A percentile compares a stretch with the other conserved stretches of the same genome.
Conservation (phyloP, 2,888 invertebrate genomes). For the Drosophila demipolita region DNA sequence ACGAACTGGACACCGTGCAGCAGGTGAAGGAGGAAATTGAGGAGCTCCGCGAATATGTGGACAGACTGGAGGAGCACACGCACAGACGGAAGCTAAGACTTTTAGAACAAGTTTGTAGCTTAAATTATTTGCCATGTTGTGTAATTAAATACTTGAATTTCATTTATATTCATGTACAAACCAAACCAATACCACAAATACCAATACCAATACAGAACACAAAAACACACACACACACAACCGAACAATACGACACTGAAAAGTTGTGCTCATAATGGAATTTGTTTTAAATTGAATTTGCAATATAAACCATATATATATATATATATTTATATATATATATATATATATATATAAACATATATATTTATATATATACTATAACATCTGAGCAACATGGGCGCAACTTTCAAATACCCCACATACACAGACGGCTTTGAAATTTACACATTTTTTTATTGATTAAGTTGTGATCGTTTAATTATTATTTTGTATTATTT, state of each 20-base stretch:
- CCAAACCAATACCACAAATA: constrained; percentile 43
- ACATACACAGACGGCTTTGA: constrained; percentile 61
- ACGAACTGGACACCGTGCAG: constrained; percentile 96
- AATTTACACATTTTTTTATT: constrained; percentile 46
- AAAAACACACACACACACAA: constrained; percentile 25
- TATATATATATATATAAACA: too few species aligned
- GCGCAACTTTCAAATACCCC: constrained; percentile 46
- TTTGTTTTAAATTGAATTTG: background rate
- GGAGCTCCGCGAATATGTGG: constrained; percentile 95
- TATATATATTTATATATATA: background rate
- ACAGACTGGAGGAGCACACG: constrained; percentile 95
- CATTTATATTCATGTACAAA: constrained; percentile 82
- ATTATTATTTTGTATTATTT: constrained; percentile 11
- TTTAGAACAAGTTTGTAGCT: constrained; percentile 93
- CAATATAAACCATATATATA: background rate
- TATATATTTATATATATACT: background rate
- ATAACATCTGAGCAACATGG: constrained; percentile 16
- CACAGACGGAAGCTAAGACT: constrained; percentile 95
- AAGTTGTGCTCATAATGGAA: constrained; percentile 45
- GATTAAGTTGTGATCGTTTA: constrained; percentile 27
- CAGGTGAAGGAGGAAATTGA: constrained; percentile 98
- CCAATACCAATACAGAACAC: constrained; percentile 27
- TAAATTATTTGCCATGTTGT: constrained; percentile 85
- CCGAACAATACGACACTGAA: constrained; percentile 42
- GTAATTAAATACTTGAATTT: constrained; percentile 84